Evolutionary conservation across 2,888 invertebrate genomes (phyloP).

Genomic region (Nymphalis urticae): DNA sequence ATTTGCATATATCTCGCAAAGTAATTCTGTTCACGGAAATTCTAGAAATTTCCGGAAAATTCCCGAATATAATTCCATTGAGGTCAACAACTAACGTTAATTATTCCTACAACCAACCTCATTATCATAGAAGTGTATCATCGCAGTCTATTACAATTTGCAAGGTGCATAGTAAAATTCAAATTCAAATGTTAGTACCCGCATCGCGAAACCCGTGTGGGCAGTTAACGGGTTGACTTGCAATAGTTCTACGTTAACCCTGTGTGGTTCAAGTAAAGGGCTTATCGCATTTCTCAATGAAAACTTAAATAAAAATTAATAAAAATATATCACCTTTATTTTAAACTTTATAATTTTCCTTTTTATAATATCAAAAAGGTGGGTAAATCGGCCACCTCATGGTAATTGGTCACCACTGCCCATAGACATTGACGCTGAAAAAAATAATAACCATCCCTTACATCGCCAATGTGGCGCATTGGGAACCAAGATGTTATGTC

Average conservation of each 20-base stretch:
- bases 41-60: too few relatives aligned
- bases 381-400: background rate
- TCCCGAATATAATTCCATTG: too few relatives aligned
- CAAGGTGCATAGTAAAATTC: conserved; percentile 53
- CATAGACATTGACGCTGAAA: too few relatives aligned
- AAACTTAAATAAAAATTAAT: background rate
- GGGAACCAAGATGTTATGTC: too few relatives aligned
- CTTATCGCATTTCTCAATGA: background rate
- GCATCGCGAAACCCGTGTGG: conserved; percentile 53
- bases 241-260: conserved; percentile 47
- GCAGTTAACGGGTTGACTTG: conserved; percentile 60
- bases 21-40: too few relatives aligned
- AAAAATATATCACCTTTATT: background rate
- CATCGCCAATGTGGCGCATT: too few relatives aligned
- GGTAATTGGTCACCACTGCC: too few relatives aligned
- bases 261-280: conserved; percentile 36
- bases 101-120: background rate
- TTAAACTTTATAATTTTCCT: too few relatives aligned
- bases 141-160: conserved; percentile 36
- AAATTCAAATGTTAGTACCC: conserved; percentile 47
- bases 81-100: too few relatives aligned
- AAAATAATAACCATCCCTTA: too few relatives aligned
- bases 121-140: conserved; percentile 25
- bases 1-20: too few relatives aligned
- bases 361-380: too few relatives aligned